These are phyloP conservation scores for Antitype chi DNA, from an alignment of 2,888 invertebrate genomes.

Conservation along the genomic window DNA sequence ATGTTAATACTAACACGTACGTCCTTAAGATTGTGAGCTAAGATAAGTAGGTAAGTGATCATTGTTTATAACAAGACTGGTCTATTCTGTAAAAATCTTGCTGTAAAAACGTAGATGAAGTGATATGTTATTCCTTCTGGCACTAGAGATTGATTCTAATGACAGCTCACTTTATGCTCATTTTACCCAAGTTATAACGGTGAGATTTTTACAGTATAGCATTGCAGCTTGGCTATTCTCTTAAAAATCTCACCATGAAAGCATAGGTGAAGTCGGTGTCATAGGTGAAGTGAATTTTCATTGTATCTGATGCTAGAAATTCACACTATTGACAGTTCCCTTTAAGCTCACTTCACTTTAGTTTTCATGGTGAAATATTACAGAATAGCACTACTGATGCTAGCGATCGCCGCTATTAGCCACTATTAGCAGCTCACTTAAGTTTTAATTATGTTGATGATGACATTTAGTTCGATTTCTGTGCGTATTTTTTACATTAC, in stretches of 20 bases:
- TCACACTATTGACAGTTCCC: not conserved
- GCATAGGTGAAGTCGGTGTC: not conserved
- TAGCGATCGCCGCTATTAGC: no score
- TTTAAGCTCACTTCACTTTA: not conserved
- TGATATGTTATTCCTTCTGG: not conserved
- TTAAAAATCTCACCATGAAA: not conserved
- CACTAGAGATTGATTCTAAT: not conserved
- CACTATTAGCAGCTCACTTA: no score
- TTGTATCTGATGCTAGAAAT: not conserved
- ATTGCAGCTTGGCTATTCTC: no score
- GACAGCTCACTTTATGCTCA: not conserved
- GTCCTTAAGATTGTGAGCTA: not conserved
- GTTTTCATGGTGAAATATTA: not conserved
- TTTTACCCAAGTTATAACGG: not conserved
- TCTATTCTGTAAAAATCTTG: not conserved
- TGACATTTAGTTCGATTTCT: not conserved
- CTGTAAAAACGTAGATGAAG: not conserved
- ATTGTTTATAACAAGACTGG: not conserved
- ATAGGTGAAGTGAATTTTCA: not conserved
- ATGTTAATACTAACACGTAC: slow-evolving; percentile 26
- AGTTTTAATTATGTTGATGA: no score
- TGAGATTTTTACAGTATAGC: not conserved
- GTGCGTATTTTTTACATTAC: not conserved
- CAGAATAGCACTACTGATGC: not conserved
- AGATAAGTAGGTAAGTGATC: not conserved